phyloP scores from a whole-genome alignment of 1,140 invertebrate genomes.

The Drosophila mojavensis region DNA sequence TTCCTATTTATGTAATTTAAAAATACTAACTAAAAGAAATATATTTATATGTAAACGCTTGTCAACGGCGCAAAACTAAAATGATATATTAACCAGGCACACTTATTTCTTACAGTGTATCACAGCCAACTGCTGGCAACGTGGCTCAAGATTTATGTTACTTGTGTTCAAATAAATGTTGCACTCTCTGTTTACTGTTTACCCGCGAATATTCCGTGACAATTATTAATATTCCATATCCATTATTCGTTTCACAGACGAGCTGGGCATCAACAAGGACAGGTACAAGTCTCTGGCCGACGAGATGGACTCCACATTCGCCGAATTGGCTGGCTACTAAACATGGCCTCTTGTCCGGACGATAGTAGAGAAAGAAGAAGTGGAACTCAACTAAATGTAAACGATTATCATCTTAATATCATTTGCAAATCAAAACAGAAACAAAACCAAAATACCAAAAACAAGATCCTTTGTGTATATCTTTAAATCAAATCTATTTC shows the following conservation, averaged over 20 bases:
- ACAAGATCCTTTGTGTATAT: slow-evolving; percentile 80
- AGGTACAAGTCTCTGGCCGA: slow-evolving; percentile 98
- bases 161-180: slow-evolving; percentile 56
- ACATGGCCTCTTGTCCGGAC: slow-evolving; percentile 27
- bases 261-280: slow-evolving; percentile 99
- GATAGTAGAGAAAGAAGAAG: slow-evolving; percentile 21
- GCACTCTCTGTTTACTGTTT: slow-evolving; percentile 36
- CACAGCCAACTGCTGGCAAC: slow-evolving; percentile 14
- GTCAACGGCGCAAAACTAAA: slow-evolving; percentile 59
- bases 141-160: slow-evolving; percentile 36
- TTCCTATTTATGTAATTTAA: slow-evolving; percentile 30
- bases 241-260: slow-evolving; percentile 88
- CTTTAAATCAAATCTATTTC: slow-evolving; percentile 71
- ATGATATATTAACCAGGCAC: slow-evolving; percentile 9
- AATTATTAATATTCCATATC: slow-evolving; percentile 26
- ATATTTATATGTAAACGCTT: slow-evolving; percentile 51
- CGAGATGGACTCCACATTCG: slow-evolving; percentile 99
- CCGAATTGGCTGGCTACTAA: slow-evolving; percentile 96
- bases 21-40: slow-evolving; percentile 36
- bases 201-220: not conserved
- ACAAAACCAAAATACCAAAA: slow-evolving; percentile 65
- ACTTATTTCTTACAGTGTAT: slow-evolving; percentile 50
- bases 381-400: slow-evolving; percentile 69
- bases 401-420: slow-evolving; percentile 73
- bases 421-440: slow-evolving; percentile 49